Base-by-base conservation (phyloP, 1,140 invertebrate species). In the Protaetia brevitarsis region DNA sequence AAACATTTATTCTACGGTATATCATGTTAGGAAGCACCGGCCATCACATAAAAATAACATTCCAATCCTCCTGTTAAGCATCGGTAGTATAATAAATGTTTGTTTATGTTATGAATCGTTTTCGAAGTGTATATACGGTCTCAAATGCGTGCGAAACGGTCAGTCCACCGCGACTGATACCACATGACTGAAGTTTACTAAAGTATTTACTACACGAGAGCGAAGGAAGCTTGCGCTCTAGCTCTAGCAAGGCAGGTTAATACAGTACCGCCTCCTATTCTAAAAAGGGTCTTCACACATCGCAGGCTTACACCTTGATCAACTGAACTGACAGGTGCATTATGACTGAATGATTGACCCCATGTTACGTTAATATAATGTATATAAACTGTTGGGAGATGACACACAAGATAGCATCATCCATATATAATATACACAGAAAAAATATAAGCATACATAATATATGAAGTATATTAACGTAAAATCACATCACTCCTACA, bases 171-270 rank as follows among this genome's bases (percentile, higher is more conserved):
- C 41, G 41, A 51, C 6, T 51, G 41, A 51, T 51, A 19, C 41
- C 41, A 23, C 41, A 51, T 51, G 41, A 51, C 41, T 51, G 41
- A 51, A 51, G 41, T 51, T 51, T 51, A 51, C 41, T 51, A 51
- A 51, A 51, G 41, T 51, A 51, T 51, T 51, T 51, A 51, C 41
- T 19, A 51, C 13, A 19, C 16, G 41, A 10, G 41, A 51, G 19
- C 19, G 41, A 51, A 51, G 41, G 16, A 51, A 51, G 41, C 41
- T 19, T 51, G 41, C 41, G 41, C 41, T 51, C 41, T 51, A 16
- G 41, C 41, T 51, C 41, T 51, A 16, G 41, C 41, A 16, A 37
- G 41, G 13, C 19, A 51, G 41, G 41, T 51, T 51, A 51, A 8
- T 51, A 23, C 16, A 23, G 16, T 19, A 19, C 41, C 41, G 41